A percentile compares a stretch with the other conserved stretches of the same genome.
These are phyloP conservation scores for Cerceris rybyensis DNA, from an alignment of 2,888 invertebrate genomes.

Conservation along the genomic window DNA sequence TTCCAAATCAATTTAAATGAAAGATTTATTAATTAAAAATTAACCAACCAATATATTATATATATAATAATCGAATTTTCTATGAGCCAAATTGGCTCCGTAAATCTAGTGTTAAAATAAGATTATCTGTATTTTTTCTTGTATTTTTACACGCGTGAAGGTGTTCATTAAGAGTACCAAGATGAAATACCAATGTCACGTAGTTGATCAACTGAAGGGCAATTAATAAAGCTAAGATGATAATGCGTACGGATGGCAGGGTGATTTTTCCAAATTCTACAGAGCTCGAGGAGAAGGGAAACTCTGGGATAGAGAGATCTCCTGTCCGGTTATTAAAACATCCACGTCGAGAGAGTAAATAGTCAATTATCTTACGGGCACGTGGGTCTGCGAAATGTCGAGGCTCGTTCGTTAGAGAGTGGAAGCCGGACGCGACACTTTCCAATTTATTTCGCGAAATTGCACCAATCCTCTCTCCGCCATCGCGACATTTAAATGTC, in stretches of 20 bases:
- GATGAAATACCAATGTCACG: too few species aligned
- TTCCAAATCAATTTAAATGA: too few species aligned
- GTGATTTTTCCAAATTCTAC: slow-evolving; percentile 17
- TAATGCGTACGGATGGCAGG: slow-evolving; percentile 1
- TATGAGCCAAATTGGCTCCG: too few species aligned
- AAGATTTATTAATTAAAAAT: too few species aligned
- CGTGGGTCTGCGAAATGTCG: slow-evolving; percentile 48
- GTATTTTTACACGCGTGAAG: neutral
- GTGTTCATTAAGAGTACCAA: too few species aligned
- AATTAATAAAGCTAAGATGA: neutral
- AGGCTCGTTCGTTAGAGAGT: slow-evolving; percentile 31
- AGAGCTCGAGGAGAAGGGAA: neutral
- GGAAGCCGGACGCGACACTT: slow-evolving; percentile 36
- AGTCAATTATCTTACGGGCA: slow-evolving; percentile 45
- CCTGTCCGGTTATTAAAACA: slow-evolving; percentile 13
- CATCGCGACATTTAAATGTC: neutral
- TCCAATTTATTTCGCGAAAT: slow-evolving; percentile 43
- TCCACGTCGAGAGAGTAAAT: slow-evolving; percentile 29
- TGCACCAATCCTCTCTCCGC: neutral
- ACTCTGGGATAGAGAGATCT: too few species aligned
- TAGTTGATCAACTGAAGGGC: neutral
- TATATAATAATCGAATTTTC: too few species aligned
- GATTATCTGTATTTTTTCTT: neutral
- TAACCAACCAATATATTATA: too few species aligned
- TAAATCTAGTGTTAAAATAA: neutral